These are phyloP conservation scores for Julus scandinavius DNA, from an alignment of 2,888 invertebrate species.

Conservation along the genomic window DNA sequence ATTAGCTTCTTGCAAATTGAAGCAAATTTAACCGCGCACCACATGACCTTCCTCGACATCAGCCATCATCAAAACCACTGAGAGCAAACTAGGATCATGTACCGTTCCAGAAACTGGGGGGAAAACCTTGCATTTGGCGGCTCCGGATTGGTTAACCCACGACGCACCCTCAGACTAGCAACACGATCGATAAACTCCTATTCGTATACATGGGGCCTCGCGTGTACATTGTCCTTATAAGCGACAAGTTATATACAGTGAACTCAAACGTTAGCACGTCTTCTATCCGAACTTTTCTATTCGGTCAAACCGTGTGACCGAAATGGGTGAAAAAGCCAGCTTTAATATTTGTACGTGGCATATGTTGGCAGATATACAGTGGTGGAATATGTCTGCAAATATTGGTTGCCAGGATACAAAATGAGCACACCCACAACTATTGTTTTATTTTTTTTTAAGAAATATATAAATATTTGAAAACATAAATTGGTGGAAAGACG, in stretches of 20 bases:
- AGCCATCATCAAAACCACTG: constrained; percentile 12
- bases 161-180: constrained; percentile 27
- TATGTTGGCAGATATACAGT: neutral
- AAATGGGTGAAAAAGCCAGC: no score
- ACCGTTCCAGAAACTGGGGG: neutral
- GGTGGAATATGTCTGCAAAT: no score
- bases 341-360: neutral
- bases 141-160: neutral
- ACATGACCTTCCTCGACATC: neutral
- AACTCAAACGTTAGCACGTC: neutral
- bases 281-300: neutral
- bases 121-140: neutral
- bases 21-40: neutral
- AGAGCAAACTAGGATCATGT: neutral
- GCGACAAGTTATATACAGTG: neutral
- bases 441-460: no score
- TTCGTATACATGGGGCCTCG: neutral
- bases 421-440: no score
- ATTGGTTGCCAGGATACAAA: no score
- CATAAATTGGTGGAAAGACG: no score
- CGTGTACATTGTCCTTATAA: neutral
- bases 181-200: neutral
- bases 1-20: neutral
- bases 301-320: neutral
- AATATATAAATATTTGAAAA: no score